phyloP scores from a whole-genome alignment of 1,140 invertebrate species.

The Heliconius hermathena region DNA sequence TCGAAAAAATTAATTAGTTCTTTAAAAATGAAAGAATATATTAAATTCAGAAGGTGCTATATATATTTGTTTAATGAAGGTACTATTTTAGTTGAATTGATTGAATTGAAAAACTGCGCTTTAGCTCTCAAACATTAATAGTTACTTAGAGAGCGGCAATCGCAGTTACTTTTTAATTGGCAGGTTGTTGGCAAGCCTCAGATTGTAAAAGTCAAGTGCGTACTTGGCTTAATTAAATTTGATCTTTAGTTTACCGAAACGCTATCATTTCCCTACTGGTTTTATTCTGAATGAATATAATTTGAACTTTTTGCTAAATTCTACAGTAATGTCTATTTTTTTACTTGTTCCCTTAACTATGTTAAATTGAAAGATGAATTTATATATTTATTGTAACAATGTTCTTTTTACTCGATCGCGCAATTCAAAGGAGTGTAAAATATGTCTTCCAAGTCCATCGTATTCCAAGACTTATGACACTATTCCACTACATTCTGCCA shows the following conservation, averaged over 20 bases:
- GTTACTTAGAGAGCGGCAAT: slow-evolving; percentile 9
- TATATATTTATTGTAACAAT: neutral
- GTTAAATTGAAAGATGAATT: neutral
- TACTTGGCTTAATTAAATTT: slow-evolving; percentile 30
- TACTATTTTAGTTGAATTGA: no score
- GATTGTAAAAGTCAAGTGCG: slow-evolving; percentile 24
- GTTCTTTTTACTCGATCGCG: no score
- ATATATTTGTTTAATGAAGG: no score
- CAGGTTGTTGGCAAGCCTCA: slow-evolving; percentile 23
- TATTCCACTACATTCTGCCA: no score
- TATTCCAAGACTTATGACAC: no score
- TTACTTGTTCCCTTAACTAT: neutral
- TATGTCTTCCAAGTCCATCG: no score
- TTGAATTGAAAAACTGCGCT: slow-evolving; percentile 13
- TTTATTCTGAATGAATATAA: neutral
- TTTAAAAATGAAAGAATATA: neutral
- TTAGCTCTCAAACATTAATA: slow-evolving; percentile 22
- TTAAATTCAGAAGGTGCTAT: neutral
- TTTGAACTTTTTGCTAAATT: neutral
- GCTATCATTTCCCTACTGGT: slow-evolving; percentile 14
- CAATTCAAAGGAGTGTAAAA: no score
- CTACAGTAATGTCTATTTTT: neutral
- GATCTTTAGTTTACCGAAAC: slow-evolving; percentile 16
- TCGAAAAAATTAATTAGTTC: slow-evolving; percentile 2
- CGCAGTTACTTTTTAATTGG: slow-evolving; percentile 28